A percentile compares a stretch with the other conserved stretches of the same genome.
Evolutionary conservation across 1,140 invertebrate genomes (phyloP).

Genomic region (Drosophila pseudoananassae): DNA sequence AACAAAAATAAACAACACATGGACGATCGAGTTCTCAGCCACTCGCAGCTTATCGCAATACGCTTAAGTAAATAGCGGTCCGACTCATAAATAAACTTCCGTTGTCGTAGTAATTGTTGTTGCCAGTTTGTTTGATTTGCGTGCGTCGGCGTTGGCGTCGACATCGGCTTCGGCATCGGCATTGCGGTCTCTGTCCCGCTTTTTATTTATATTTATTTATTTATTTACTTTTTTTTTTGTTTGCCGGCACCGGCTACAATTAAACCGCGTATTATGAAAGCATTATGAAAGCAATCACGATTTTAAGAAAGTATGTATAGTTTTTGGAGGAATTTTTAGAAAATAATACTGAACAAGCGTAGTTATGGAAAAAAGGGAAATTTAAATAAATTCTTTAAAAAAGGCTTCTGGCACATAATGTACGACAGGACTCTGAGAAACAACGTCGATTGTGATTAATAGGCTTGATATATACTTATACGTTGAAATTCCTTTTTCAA

Average conservation of each 20-base stretch:
- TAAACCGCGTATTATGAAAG: conserved; percentile 34
- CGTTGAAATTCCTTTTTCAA: too few species aligned
- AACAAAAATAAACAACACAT: conserved; percentile 20
- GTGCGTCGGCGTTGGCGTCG: conserved; percentile 28
- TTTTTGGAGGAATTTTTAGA: too few species aligned
- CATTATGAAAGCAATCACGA: neutral
- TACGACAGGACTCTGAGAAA: too few species aligned
- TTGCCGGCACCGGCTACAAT: conserved; percentile 43
- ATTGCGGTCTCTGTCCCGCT: conserved; percentile 18
- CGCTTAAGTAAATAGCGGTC: conserved; percentile 69
- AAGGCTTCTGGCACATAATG: too few species aligned
- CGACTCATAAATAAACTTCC: conserved; percentile 79
- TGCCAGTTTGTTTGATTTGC: conserved; percentile 62
- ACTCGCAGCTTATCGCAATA: conserved; percentile 64
- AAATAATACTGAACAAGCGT: too few species aligned
- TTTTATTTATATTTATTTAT: conserved; percentile 11
- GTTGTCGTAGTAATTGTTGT: conserved; percentile 56
- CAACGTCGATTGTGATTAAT: too few species aligned
- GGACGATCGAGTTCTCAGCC: conserved; percentile 23
- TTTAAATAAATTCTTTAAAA: too few species aligned
- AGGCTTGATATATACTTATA: too few species aligned
- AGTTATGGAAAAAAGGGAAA: too few species aligned
- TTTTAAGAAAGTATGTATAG: neutral
- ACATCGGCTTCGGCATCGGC: conserved; percentile 1
- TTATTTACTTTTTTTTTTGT: conserved; percentile 39